A percentile compares a stretch with the other conserved stretches of the same genome.
These are phyloP conservation scores for Tenebrio molitor DNA, from an alignment of 1,140 invertebrate genomes.

Conservation along the genomic window DNA sequence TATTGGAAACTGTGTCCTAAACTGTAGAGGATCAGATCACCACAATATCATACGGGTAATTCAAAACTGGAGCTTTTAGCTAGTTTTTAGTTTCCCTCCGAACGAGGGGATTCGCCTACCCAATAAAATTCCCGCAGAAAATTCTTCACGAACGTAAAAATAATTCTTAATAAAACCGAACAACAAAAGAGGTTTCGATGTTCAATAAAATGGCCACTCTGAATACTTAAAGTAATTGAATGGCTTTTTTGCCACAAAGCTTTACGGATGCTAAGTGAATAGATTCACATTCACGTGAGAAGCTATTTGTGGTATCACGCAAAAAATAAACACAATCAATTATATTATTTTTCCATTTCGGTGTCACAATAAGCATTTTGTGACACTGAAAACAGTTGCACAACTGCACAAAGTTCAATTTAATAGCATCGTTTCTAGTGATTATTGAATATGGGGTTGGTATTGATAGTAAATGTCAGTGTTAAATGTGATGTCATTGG, in stretches of 20 bases:
- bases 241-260: slow-evolving; percentile 1
- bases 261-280: too few species aligned
- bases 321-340: too few species aligned
- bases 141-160: slow-evolving; percentile 11
- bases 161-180: slow-evolving; percentile 15
- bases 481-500: too few species aligned
- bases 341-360: too few species aligned
- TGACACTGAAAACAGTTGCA: too few species aligned
- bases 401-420: too few species aligned
- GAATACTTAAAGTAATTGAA: slow-evolving; percentile 24
- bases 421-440: too few species aligned
- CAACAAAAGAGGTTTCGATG: slow-evolving; percentile 2
- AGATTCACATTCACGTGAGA: too few species aligned
- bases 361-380: too few species aligned
- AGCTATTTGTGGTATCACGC: too few species aligned
- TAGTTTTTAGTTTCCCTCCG: slow-evolving; percentile 18
- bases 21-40: slow-evolving; percentile 16
- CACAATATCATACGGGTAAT: slow-evolving; percentile 33
- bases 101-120: slow-evolving; percentile 5
- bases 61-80: slow-evolving; percentile 33
- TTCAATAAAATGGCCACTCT: slow-evolving; percentile 21
- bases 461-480: too few species aligned
- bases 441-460: too few species aligned
- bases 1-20: slow-evolving; percentile 25
- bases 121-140: slow-evolving; percentile 12